phyloP scores from a whole-genome alignment of 1,140 invertebrate genomes.

The Formica exsecta region DNA sequence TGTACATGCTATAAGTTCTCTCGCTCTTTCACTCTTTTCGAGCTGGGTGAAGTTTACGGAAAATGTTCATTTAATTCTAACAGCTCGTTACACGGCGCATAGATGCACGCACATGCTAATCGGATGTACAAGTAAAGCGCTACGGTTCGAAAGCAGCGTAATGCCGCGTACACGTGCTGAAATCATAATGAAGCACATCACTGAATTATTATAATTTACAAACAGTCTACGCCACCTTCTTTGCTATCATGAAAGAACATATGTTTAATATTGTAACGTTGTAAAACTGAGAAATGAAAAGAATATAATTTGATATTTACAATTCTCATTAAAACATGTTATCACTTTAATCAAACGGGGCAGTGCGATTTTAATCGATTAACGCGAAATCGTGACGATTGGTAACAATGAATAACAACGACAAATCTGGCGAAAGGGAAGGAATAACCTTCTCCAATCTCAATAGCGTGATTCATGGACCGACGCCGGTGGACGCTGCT shows the following conservation, averaged over 20 bases:
- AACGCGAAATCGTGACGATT: not conserved
- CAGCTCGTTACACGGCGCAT: constrained; percentile 33
- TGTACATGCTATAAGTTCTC: constrained; percentile 22
- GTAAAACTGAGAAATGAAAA: not conserved
- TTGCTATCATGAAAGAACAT: not conserved
- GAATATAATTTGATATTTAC: not conserved
- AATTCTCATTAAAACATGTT: not conserved
- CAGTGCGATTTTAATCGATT: constrained; percentile 26
- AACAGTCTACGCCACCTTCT: not conserved
- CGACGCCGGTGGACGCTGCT: constrained; percentile 17
- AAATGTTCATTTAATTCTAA: constrained; percentile 60
- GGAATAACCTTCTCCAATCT: constrained; percentile 45
- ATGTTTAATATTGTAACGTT: not conserved
- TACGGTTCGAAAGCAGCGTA: constrained; percentile 26
- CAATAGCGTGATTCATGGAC: constrained; percentile 53
- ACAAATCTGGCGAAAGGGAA: constrained; percentile 8
- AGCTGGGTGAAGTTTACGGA: constrained; percentile 20
- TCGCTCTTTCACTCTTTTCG: not conserved
- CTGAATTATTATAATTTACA: constrained; percentile 44
- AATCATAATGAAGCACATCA: not conserved
- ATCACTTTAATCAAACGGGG: not conserved
- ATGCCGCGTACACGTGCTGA: constrained; percentile 11
- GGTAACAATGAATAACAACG: constrained; percentile 21
- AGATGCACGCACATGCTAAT: constrained; percentile 4
- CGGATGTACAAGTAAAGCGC: constrained; percentile 27